A percentile compares a stretch with the other conserved stretches of the same genome.
Conservation (phyloP, 2,797 vertebrate species). For the Rhinophrynus dorsalis region DNA sequence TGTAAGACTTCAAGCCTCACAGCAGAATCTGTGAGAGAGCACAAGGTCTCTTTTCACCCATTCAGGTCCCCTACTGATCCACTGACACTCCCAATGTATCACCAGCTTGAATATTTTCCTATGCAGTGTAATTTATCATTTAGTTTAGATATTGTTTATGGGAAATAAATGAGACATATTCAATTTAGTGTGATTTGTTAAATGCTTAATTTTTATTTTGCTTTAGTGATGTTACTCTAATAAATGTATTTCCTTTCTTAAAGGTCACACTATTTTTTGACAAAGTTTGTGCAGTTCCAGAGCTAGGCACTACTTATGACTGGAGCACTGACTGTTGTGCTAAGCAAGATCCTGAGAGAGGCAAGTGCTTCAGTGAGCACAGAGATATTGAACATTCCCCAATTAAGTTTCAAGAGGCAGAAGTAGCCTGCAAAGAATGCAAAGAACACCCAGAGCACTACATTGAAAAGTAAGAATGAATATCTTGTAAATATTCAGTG, state of each 20-base stretch:
- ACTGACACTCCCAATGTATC: no score
- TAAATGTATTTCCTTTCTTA: not conserved
- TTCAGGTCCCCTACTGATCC: no score
- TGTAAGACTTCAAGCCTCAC: no score
- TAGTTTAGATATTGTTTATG: no score
- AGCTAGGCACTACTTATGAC: not conserved
- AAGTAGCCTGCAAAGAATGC: not conserved
- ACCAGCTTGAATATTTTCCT: no score
- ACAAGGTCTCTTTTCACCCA: no score
- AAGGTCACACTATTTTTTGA: conserved; percentile 13
- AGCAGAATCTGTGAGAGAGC: no score
- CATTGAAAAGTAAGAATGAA: not conserved
- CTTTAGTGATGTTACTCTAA: not conserved
- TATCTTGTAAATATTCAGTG: not conserved
- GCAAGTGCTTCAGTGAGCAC: not conserved
- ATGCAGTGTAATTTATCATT: no score
- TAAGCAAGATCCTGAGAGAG: conserved; percentile 10
- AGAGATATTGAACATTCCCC: not conserved
- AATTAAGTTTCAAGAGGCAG: not conserved
- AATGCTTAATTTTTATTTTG: no score
- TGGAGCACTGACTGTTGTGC: conserved; percentile 19
- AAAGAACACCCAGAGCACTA: not conserved
- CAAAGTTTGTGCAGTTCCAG: not conserved
- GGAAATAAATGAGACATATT: no score
- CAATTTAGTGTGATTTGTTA: no score